A percentile compares a stretch with the other conserved stretches of the same genome.
Conservation (phyloP, 2,888 invertebrate species). For the Eurytoma californica region DNA sequence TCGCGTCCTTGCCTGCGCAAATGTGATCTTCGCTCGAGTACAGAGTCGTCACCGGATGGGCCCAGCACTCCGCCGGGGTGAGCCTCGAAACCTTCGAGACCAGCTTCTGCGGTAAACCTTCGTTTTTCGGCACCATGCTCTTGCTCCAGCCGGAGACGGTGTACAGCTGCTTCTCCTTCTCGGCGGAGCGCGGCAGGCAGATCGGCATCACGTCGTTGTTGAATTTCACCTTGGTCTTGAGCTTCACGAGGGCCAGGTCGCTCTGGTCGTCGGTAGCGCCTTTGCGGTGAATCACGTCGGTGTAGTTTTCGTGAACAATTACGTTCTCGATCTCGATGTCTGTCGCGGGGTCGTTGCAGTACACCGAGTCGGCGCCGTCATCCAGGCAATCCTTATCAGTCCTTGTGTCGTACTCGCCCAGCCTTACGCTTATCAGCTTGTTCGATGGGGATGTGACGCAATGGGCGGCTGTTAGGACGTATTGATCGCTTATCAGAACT, state of each 20-base stretch:
- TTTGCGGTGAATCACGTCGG: background rate
- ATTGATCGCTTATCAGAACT: conserved; percentile 28
- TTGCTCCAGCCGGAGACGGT: conserved; percentile 31
- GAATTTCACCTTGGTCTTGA: conserved; percentile 12
- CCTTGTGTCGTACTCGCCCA: conserved; percentile 23
- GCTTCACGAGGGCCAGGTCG: conserved; percentile 32
- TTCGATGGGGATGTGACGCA: background rate
- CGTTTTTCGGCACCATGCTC: background rate
- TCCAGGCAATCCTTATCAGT: conserved; percentile 1
- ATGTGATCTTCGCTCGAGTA: conserved; percentile 13
- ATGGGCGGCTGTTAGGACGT: conserved; percentile 39
- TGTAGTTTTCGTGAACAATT: conserved; percentile 31
- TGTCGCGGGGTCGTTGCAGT: background rate
- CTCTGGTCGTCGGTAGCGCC: background rate
- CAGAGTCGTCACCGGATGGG: background rate
- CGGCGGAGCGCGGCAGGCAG: conserved; percentile 19
- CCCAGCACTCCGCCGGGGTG: background rate
- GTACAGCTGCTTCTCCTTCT: background rate
- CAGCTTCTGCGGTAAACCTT: background rate
- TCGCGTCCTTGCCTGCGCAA: conserved; percentile 13
- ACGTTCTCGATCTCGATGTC: background rate
- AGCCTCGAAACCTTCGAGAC: background rate
- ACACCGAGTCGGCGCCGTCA: background rate
- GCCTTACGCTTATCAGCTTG: conserved; percentile 1
- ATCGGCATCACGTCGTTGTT: conserved; percentile 28